Evolutionary conservation across 2,113 vertebrate genomes (phyloP), one percentile per base, ranked within the genome.

Genomic region (Tenebrosternarchus preto): DNA sequence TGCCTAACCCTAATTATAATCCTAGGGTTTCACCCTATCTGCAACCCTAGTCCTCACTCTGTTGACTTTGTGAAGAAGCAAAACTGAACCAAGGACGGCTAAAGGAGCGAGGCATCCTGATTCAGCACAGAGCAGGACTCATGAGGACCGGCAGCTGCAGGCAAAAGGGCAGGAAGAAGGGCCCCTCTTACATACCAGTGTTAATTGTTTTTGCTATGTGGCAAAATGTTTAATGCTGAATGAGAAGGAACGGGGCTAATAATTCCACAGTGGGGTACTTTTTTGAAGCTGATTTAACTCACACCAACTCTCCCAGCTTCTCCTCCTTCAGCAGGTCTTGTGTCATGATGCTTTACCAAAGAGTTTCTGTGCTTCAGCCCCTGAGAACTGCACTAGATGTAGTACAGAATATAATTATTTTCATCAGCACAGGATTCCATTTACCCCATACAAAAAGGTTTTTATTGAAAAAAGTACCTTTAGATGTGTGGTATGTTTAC

Each of bases 111-210:
- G 70, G 85, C 84, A 87, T 92, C 91, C 92, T 93, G 91, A 95
- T 97, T 98, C 96, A 96, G 90, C 94, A 95, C 95, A 95, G 95
- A 93, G 92, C 88, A 84, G 84, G 92, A 89, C 95, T 94, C 90
- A 81, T 86, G 92, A 90, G 89, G 88, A 87, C 83, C 20, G 19
- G 78, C 79, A 82, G 68, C 93, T 90, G 88, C 92, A 92, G 93
- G 92, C 90, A 91, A 91, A 91, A 97, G 94, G 95, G 95, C 93
- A 89, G 78, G 87, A 89, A 91, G 89, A 92, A 94, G 90, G 90
- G n/a, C n/a, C n/a, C n/a, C 93, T 89, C 92, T 93, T 93, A 92
- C 92, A 93, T 72, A 73, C 68, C 77, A 82, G 87, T 93, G 89
- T 94, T 96, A 95, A 95, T 94, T 94, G 88, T 90, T 94, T 95